Conservation (phyloP, 2,888 invertebrate species). For the Escarpia spicata region DNA sequence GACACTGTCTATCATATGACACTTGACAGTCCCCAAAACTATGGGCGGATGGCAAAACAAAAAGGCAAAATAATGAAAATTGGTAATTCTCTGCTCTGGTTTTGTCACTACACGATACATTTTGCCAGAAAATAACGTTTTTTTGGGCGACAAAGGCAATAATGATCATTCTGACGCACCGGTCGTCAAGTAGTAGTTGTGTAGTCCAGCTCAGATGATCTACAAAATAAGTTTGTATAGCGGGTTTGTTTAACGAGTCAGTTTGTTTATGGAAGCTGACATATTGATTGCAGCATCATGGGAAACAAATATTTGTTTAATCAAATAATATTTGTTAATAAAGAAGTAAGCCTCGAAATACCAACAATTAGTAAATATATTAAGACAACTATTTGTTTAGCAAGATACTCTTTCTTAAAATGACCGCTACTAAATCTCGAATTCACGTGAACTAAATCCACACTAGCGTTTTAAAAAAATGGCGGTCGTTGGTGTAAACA, state of each 20-base stretch:
- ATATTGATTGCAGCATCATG: neutral
- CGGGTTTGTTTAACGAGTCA: neutral
- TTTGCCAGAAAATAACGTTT: neutral
- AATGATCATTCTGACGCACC: neutral
- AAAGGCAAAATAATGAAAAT: too few species aligned
- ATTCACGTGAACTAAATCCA: neutral
- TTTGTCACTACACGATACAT: neutral
- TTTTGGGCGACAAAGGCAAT: neutral
- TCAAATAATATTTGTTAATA: neutral
- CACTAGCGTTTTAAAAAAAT: neutral
- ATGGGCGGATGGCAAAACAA: too few species aligned
- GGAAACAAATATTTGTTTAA: neutral
- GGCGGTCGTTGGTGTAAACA: conserved; percentile 16
- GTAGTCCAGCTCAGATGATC: neutral
- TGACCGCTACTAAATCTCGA: neutral
- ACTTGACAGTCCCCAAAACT: too few species aligned
- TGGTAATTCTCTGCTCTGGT: too few species aligned
- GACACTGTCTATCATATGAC: too few species aligned
- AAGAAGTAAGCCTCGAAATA: neutral
- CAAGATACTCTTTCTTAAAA: neutral
- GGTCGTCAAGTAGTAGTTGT: neutral
- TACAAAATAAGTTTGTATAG: neutral
- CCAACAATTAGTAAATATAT: neutral
- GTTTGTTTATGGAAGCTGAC: too few species aligned
- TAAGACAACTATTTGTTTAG: neutral